Percentiles rank a stretch among this genome's conserved stretches.
These are phyloP conservation scores for Gymnoscopelus microlampas DNA, from an alignment of 2,797 vertebrate genomes.

Conservation along the genomic window DNA sequence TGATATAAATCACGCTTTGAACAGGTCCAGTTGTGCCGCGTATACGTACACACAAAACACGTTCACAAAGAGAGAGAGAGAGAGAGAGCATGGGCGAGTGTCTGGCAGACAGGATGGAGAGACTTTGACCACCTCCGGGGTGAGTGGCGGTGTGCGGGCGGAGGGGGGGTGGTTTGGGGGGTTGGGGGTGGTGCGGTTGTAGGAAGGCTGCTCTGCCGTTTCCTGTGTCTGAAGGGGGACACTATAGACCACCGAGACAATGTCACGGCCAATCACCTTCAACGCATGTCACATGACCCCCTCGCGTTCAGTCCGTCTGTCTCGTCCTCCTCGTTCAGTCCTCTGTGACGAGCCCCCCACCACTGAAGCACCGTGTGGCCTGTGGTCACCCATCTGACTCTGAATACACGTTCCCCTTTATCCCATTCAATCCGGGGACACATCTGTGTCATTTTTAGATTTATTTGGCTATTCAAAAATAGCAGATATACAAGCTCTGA, in stretches of 20 bases:
- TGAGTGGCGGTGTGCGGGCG: conserved; percentile 18
- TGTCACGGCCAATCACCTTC: conserved; percentile 78
- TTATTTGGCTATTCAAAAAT: no score
- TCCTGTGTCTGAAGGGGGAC: conserved; percentile 66
- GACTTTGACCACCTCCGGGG: conserved; percentile 17
- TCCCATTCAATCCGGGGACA: no score
- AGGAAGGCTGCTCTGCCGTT: conserved; percentile 38
- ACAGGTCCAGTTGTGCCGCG: not conserved
- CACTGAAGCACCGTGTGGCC: conserved; percentile 39
- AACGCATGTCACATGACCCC: conserved; percentile 63
- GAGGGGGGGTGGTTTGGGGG: conserved; percentile 2
- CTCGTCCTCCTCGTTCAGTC: conserved; percentile 20
- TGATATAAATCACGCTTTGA: no score
- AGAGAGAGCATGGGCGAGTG: conserved; percentile 8
- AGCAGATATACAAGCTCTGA: no score
- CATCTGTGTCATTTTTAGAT: no score
- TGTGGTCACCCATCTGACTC: conserved; percentile 10
- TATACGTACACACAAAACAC: conserved; percentile 23
- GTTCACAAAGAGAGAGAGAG: conserved; percentile 11
- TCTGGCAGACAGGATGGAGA: conserved; percentile 49
- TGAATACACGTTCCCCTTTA: not conserved
- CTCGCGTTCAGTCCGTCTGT: conserved; percentile 38
- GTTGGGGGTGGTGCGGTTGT: no score
- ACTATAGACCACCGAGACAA: conserved; percentile 62
- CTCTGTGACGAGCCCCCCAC: conserved; percentile 49